Conservation (phyloP, 2,113 vertebrate species). For the Sitta europaea region DNA sequence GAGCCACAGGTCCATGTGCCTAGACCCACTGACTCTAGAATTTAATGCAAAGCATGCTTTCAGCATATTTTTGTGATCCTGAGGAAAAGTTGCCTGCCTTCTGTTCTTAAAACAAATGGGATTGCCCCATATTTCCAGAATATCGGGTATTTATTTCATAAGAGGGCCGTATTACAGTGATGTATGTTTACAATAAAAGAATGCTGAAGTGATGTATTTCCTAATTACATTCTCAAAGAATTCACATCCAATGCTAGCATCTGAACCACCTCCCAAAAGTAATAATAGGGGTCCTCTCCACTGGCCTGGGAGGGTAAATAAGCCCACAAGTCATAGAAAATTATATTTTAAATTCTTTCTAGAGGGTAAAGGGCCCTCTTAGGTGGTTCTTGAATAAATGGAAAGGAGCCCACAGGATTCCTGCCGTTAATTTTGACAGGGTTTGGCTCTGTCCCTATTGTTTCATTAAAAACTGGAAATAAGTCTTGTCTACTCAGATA, state of each 20-base stretch:
- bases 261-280: neutral
- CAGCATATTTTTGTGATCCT: neutral
- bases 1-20: neutral
- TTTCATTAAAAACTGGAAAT: conserved; percentile 53
- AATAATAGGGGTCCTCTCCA: neutral
- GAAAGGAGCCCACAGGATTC: neutral
- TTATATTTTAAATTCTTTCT: conserved; percentile 6
- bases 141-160: neutral
- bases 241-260: neutral
- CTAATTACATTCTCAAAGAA: conserved; percentile 18
- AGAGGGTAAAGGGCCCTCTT: neutral
- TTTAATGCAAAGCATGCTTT: neutral
- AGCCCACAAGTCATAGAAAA: neutral
- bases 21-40: neutral
- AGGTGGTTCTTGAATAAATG: conserved; percentile 14
- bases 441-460: conserved; percentile 16
- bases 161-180: neutral
- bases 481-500: conserved; percentile 20
- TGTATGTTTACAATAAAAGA: conserved; percentile 44
- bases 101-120: neutral
- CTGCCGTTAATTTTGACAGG: neutral
- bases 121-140: neutral
- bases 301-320: neutral
- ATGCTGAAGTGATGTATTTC: neutral
- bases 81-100: neutral